phyloP scores from a whole-genome alignment of 92 coral and sea anemone species.

The Zoanthus gigantus region DNA sequence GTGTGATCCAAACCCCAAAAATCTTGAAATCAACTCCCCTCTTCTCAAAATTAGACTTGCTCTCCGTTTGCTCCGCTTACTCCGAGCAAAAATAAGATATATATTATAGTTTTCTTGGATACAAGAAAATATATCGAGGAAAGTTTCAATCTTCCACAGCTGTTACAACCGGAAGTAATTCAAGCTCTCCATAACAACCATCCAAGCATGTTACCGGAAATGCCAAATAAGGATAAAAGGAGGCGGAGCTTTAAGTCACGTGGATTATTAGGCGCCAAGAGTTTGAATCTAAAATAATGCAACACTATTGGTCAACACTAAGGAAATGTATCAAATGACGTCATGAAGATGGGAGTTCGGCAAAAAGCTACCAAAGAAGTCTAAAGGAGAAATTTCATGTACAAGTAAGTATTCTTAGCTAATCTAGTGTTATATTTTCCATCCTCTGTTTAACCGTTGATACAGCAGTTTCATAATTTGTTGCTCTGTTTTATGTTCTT shows the following conservation, averaged over 20 bases:
- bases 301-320: slow-evolving; percentile 70
- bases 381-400: slow-evolving; percentile 64
- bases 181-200: slow-evolving; percentile 60
- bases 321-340: slow-evolving; percentile 83
- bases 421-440: slow-evolving; percentile 77
- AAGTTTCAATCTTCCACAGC: background rate
- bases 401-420: slow-evolving; percentile 77
- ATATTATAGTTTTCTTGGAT: too few species aligned
- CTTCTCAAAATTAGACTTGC: too few species aligned
- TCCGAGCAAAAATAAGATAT: too few species aligned
- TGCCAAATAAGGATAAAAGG: slow-evolving; percentile 72
- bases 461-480: background rate
- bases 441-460: slow-evolving; percentile 55
- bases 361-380: slow-evolving; percentile 79
- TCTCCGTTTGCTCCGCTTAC: too few species aligned
- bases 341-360: slow-evolving; percentile 85
- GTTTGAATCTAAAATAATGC: slow-evolving; percentile 81
- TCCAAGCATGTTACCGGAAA: slow-evolving; percentile 75
- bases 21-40: too few species aligned
- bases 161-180: slow-evolving; percentile 44
- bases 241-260: slow-evolving; percentile 90
- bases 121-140: too few species aligned
- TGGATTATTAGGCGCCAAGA: slow-evolving; percentile 90
- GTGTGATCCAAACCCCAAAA: too few species aligned
- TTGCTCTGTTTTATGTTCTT: background rate